phyloP scores from a whole-genome alignment of 1,140 invertebrate genomes.

The Trissolcus basalis region DNA sequence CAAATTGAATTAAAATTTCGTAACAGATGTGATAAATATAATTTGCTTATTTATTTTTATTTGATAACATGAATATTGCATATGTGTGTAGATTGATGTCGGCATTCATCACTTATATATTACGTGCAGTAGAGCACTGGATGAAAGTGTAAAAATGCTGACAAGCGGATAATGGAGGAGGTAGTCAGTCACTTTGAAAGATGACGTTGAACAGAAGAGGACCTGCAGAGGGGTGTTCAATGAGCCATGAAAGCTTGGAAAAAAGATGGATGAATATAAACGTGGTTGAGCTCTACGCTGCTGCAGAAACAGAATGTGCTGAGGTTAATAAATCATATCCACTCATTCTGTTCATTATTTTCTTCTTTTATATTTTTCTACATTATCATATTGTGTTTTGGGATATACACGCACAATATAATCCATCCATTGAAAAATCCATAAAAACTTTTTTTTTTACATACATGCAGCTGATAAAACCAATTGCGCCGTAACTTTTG shows the following conservation, averaged over 20 bases:
- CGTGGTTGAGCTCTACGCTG: slow-evolving; percentile 70
- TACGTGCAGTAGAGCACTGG: slow-evolving; percentile 63
- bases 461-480: no score
- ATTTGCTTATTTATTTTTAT: slow-evolving; percentile 50
- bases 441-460: background rate
- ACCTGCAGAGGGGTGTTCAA: slow-evolving; percentile 62
- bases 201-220: slow-evolving; percentile 72
- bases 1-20: background rate
- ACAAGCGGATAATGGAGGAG: slow-evolving; percentile 77
- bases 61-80: slow-evolving; percentile 47
- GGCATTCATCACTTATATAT: slow-evolving; percentile 57
- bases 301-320: slow-evolving; percentile 75
- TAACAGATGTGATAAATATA: slow-evolving; percentile 18
- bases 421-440: background rate
- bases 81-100: slow-evolving; percentile 48
- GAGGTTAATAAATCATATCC: slow-evolving; percentile 75
- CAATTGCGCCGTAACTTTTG: no score
- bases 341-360: slow-evolving; percentile 50
- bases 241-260: slow-evolving; percentile 73
- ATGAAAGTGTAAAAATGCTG: slow-evolving; percentile 77
- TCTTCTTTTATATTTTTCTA: slow-evolving; percentile 33
- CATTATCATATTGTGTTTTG: slow-evolving; percentile 30
- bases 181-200: slow-evolving; percentile 77
- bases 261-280: slow-evolving; percentile 77
- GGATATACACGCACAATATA: background rate